Evolutionary conservation across 2,888 invertebrate genomes (phyloP).

Genomic region (Yponomeuta malinellus): DNA sequence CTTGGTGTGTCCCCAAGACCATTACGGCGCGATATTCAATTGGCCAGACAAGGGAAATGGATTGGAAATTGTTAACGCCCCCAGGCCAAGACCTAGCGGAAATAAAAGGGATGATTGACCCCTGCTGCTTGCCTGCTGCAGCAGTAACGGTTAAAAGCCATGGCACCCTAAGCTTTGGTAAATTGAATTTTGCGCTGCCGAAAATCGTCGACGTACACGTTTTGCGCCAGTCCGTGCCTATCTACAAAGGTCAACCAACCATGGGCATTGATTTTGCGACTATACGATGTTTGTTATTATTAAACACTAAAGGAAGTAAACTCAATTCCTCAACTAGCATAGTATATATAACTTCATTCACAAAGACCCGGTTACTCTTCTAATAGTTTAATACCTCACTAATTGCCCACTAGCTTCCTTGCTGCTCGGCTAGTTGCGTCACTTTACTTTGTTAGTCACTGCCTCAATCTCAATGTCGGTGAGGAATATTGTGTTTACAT

Average conservation of each 20-base stretch:
- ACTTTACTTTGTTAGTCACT: constrained; percentile 17
- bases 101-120: constrained; percentile 43
- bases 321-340: not conserved
- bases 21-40: constrained; percentile 31
- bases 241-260: not conserved
- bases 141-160: not conserved
- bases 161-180: constrained; percentile 5
- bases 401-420: constrained; percentile 30
- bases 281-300: not conserved
- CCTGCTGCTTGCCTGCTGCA: not conserved
- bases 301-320: not conserved
- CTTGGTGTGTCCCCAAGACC: constrained; percentile 9
- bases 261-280: not conserved
- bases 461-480: constrained; percentile 21
- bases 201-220: not conserved
- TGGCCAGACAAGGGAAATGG: constrained; percentile 50
- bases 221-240: not conserved
- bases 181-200: constrained; percentile 11
- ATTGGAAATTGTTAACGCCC: constrained; percentile 63
- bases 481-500: constrained; percentile 26
- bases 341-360: not conserved
- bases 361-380: constrained; percentile 12
- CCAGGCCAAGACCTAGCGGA: constrained; percentile 56
- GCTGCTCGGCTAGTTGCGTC: constrained; percentile 9
- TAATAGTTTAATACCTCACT: constrained; percentile 28